Evolutionary conservation across 2,113 vertebrate species (phyloP).

Genomic region (Micronycteris hirsuta): DNA sequence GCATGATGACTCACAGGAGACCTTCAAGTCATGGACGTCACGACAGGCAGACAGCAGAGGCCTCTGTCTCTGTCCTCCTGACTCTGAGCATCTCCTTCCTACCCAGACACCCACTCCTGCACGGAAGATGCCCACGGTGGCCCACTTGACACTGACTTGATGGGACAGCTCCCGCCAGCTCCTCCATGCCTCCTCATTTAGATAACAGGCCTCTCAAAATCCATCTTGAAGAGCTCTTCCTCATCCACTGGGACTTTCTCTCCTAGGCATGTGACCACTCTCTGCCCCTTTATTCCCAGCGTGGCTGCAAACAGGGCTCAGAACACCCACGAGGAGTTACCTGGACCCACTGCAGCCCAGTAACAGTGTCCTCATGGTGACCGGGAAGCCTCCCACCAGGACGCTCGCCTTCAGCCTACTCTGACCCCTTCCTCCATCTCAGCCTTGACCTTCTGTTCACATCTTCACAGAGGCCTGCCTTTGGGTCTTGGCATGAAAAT

Average conservation of each 20-base stretch:
- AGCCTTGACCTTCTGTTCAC: neutral
- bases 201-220: neutral
- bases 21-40: neutral
- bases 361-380: neutral
- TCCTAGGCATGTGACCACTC: neutral
- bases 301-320: neutral
- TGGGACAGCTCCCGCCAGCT: neutral
- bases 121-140: neutral
- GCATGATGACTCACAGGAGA: neutral
- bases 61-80: neutral
- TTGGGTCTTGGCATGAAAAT: neutral
- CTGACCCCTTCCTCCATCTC: neutral
- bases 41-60: neutral
- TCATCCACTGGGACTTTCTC: neutral
- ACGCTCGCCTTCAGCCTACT: neutral
- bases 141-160: rapidly evolving
- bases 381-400: neutral
- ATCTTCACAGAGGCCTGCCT: neutral
- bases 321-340: too few species aligned
- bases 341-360: neutral
- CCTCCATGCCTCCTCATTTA: neutral
- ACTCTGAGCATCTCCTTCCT: neutral
- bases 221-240: neutral
- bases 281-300: neutral
- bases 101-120: neutral